Evolutionary conservation across 2,797 vertebrate species (phyloP).

Genomic region (Hoplostethus mediterraneus): DNA sequence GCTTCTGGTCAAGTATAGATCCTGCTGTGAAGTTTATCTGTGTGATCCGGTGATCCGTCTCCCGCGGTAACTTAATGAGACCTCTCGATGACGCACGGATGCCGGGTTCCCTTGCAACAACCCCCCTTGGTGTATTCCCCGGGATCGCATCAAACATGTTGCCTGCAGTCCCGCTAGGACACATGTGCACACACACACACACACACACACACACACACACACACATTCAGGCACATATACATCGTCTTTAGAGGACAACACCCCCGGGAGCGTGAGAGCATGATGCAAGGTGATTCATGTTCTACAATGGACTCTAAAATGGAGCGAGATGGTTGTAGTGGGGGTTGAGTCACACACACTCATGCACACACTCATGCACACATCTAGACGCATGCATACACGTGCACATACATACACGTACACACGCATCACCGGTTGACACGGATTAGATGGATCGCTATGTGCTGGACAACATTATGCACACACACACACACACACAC

Average conservation of each 20-base stretch:
- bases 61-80: slow-evolving; percentile 46
- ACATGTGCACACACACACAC: neutral
- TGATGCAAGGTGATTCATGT: slow-evolving; percentile 17
- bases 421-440: neutral
- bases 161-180: slow-evolving; percentile 4
- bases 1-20: slow-evolving; percentile 45
- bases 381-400: neutral
- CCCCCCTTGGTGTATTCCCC: slow-evolving; percentile 30
- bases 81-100: slow-evolving; percentile 43
- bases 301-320: neutral
- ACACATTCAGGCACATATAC: slow-evolving; percentile 12
- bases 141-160: slow-evolving; percentile 36
- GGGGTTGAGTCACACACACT: neutral
- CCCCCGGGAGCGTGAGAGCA: neutral
- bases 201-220: slow-evolving; percentile 1
- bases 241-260: neutral
- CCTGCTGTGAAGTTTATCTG: slow-evolving; percentile 22
- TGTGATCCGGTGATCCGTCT: slow-evolving; percentile 37
- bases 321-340: neutral
- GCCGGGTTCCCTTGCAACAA: neutral
- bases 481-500: neutral
- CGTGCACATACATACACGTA: neutral
- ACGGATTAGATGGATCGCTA: too few relatives aligned
- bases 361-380: neutral
- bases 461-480: too few relatives aligned